Percentiles rank a stretch among this genome's conserved stretches.
Conservation (phyloP, 2,888 invertebrate species). For the Nipponacmea schrenckii region DNA sequence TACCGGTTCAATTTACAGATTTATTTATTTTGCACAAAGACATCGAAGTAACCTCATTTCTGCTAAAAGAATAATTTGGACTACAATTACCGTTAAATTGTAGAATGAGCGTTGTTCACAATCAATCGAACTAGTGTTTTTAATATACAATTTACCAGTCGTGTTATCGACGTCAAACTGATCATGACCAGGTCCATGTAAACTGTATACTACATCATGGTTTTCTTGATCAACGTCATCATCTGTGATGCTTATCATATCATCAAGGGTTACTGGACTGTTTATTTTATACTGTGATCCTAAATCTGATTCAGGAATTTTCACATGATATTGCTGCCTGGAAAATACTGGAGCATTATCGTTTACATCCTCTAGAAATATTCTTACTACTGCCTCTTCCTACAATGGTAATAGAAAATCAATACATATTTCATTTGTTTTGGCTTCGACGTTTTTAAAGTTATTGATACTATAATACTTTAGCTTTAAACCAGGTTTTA, state of each 20-base stretch:
- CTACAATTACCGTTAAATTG: constrained; percentile 13
- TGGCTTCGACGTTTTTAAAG: too few species aligned
- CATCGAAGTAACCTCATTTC: too few species aligned
- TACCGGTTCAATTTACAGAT: too few species aligned
- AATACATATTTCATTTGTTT: neutral
- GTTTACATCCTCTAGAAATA: constrained; percentile 30
- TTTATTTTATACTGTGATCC: neutral
- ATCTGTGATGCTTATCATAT: constrained; percentile 19
- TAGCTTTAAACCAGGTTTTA: too few species aligned
- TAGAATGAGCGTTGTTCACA: constrained; percentile 16
- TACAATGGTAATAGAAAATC: neutral
- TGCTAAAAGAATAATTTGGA: neutral
- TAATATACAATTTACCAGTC: constrained; percentile 19
- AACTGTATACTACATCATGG: constrained; percentile 21
- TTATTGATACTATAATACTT: too few species aligned
- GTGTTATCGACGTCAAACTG: constrained; percentile 21
- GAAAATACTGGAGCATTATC: constrained; percentile 29
- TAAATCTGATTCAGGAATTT: constrained; percentile 15
- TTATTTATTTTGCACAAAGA: too few species aligned
- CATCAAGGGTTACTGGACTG: constrained; percentile 13
- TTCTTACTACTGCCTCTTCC: constrained; percentile 19
- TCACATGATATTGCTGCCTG: constrained; percentile 11
- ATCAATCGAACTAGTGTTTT: constrained; percentile 21
- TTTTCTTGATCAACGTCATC: constrained; percentile 23
- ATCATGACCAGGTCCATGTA: constrained; percentile 23